A percentile compares a stretch with the other conserved stretches of the same genome.
Conservation (phyloP, 1,140 invertebrate genomes). For the Brachionus rubens region DNA sequence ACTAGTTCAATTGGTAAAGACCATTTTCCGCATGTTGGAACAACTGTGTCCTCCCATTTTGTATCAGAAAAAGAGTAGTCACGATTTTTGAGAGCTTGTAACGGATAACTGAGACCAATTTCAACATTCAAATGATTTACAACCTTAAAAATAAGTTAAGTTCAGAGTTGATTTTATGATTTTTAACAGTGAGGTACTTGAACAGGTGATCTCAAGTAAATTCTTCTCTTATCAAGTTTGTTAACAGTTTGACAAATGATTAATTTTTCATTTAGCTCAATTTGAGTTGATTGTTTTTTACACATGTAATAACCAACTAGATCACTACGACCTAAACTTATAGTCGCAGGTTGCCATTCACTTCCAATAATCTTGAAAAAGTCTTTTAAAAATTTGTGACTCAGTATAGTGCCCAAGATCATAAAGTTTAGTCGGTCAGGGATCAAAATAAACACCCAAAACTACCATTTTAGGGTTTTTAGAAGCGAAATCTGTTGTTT, state of each 20-base stretch:
- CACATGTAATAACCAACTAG: neutral
- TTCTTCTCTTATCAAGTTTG: slow-evolving; percentile 42
- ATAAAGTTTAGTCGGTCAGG: too few relatives aligned
- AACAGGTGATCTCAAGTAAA: slow-evolving; percentile 36
- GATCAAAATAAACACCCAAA: too few relatives aligned
- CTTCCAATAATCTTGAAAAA: neutral
- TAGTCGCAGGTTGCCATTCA: slow-evolving; percentile 10
- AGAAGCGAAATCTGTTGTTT: too few relatives aligned
- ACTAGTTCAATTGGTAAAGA: slow-evolving; percentile 5
- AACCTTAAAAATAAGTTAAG: neutral
- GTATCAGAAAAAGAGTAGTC: slow-evolving; percentile 33
- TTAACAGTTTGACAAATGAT: slow-evolving; percentile 32
- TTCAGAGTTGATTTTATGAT: neutral
- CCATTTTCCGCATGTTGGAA: neutral
- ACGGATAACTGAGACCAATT: slow-evolving; percentile 28
- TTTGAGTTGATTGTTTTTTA: neutral
- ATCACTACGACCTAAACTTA: neutral
- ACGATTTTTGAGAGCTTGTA: neutral
- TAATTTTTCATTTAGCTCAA: slow-evolving; percentile 4
- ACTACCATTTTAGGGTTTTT: too few relatives aligned
- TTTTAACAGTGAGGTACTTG: neutral
- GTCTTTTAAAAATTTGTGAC: too few relatives aligned
- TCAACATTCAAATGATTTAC: slow-evolving; percentile 12
- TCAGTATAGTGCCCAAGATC: too few relatives aligned
- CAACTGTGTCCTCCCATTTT: slow-evolving; percentile 2